Conservation (phyloP, 2,888 invertebrate genomes). For the Mactromeris polynyma region DNA sequence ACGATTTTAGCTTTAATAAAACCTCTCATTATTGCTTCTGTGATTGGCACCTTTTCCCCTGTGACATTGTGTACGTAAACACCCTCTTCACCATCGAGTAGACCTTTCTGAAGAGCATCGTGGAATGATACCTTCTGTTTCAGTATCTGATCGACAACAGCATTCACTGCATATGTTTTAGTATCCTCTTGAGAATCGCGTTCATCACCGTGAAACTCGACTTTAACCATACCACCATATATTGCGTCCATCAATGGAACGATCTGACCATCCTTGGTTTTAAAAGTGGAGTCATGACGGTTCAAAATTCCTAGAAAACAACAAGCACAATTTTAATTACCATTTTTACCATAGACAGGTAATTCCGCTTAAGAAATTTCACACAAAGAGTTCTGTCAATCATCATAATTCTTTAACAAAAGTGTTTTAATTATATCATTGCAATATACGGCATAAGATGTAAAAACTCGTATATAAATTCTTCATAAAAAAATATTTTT, state of each 20-base stretch:
- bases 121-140: conserved; percentile 80
- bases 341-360: not conserved
- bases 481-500: no score
- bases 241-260: conserved; percentile 83
- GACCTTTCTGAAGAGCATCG: conserved; percentile 76
- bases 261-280: conserved; percentile 75
- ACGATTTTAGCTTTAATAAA: conserved; percentile 85
- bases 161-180: conserved; percentile 85
- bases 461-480: no score
- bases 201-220: conserved; percentile 77
- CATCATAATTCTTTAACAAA: no score
- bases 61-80: conserved; percentile 84
- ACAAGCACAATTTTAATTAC: not conserved
- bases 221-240: conserved; percentile 78
- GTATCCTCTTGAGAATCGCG: conserved; percentile 73
- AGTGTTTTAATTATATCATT: no score
- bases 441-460: no score
- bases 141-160: conserved; percentile 82
- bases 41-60: conserved; percentile 80
- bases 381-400: not conserved
- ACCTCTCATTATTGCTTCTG: conserved; percentile 86
- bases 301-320: conserved; percentile 76
- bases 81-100: conserved; percentile 82
- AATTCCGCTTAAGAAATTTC: not conserved
- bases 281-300: conserved; percentile 72